Percentiles rank a stretch among this genome's conserved stretches.
phyloP scores from a whole-genome alignment of 2,888 invertebrate genomes.

The Eristalis intricaria region DNA sequence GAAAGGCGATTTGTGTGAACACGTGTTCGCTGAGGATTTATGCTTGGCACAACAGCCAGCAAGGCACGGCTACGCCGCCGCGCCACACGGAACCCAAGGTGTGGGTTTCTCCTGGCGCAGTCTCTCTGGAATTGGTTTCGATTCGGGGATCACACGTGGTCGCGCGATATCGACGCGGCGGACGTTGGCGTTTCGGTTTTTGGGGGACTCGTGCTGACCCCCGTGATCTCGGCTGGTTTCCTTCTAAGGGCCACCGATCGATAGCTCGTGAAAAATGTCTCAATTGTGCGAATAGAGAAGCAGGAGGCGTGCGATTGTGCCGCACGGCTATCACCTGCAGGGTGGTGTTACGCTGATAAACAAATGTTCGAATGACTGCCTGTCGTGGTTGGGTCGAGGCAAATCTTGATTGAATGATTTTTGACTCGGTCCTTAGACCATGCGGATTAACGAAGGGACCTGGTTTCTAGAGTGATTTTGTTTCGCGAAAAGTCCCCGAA shows the following conservation, averaged over 20 bases:
- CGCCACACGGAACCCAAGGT: conserved; percentile 2
- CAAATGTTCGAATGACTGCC: neutral
- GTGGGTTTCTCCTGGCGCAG: conserved; percentile 40
- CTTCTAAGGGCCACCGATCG: conserved; percentile 21
- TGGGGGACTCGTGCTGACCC: conserved; percentile 5
- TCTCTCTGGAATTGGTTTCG: conserved; percentile 2
- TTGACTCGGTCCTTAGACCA: neutral
- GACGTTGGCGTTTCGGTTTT: neutral
- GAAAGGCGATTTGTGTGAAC: conserved; percentile 56
- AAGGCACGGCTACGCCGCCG: neutral
- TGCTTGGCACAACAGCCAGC: conserved; percentile 9
- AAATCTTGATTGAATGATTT: neutral
- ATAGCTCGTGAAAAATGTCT: conserved; percentile 18
- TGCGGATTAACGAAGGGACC: no score
- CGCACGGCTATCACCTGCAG: neutral
- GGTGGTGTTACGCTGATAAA: neutral
- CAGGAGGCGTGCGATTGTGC: neutral
- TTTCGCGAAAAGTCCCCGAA: no score
- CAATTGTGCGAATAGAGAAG: conserved; percentile 8
- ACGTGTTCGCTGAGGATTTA: conserved; percentile 55
- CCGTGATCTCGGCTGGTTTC: conserved; percentile 16
- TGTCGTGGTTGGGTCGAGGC: neutral
- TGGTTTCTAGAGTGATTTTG: no score
- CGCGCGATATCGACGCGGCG: neutral
- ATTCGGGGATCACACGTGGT: conserved; percentile 22